These are phyloP conservation scores for Luperina testacea DNA, from an alignment of 2,888 invertebrate genomes.

Conservation along the genomic window DNA sequence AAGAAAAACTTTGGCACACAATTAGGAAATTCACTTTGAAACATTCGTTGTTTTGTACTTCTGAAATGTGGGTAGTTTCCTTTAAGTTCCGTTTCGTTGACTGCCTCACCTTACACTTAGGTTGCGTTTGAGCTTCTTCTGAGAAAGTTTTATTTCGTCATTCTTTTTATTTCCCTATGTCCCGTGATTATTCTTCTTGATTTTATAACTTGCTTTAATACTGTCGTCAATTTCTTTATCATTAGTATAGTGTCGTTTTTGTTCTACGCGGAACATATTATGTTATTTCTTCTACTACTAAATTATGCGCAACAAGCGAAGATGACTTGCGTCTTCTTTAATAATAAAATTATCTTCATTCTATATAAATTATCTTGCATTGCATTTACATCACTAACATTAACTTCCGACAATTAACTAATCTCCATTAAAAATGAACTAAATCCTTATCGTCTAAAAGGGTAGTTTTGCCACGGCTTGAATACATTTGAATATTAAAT, in stretches of 20 bases:
- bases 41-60: constrained; percentile 23
- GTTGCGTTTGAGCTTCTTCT: not conserved
- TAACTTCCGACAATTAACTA: constrained; percentile 26
- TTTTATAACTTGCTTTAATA: not conserved
- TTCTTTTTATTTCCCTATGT: not conserved
- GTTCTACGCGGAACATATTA: not conserved
- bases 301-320: constrained; percentile 29
- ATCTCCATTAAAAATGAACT: constrained; percentile 46
- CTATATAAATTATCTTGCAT: not conserved
- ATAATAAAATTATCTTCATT: not conserved
- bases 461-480: constrained; percentile 39
- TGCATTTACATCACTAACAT: constrained; percentile 13
- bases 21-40: constrained; percentile 31
- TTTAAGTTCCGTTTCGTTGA: constrained; percentile 2
- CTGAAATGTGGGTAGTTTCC: constrained; percentile 33
- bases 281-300: not conserved
- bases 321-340: constrained; percentile 2
- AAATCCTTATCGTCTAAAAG: constrained; percentile 49
- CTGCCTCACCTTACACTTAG: not conserved
- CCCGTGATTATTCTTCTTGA: not conserved
- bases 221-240: not conserved
- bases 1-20: constrained; percentile 44
- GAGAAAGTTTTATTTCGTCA: not conserved
- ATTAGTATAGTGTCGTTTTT: not conserved
- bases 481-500: constrained; percentile 56